These are phyloP conservation scores for Pygmarrhopalites habei DNA, from an alignment of 1,140 invertebrate genomes.

Conservation along the genomic window DNA sequence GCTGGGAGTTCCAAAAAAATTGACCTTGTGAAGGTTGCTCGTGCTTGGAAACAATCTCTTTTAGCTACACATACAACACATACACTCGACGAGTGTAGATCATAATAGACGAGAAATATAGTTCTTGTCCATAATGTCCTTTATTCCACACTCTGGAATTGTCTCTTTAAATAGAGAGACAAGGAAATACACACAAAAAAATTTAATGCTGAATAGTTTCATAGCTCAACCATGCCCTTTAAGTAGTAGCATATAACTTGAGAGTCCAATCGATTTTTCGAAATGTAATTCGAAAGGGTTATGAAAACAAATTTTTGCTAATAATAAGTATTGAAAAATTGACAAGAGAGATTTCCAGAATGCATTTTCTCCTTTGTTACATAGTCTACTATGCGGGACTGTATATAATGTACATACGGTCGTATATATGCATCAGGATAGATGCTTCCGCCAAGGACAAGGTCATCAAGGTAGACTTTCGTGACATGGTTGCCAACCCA, in stretches of 20 bases:
- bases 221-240: not conserved
- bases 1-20: slow-evolving; percentile 30
- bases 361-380: too few species aligned
- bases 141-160: not conserved
- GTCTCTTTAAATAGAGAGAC: not conserved
- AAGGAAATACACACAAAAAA: not conserved
- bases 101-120: not conserved
- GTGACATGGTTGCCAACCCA: slow-evolving; percentile 37
- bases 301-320: not conserved
- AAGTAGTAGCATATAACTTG: not conserved
- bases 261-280: not conserved
- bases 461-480: slow-evolving; percentile 37
- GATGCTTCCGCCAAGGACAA: slow-evolving; percentile 37
- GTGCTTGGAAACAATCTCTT: slow-evolving; percentile 30
- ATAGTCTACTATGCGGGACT: not conserved
- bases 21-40: slow-evolving; percentile 38
- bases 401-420: not conserved
- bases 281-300: not conserved
- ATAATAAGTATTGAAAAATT: not conserved
- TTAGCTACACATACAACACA: not conserved
- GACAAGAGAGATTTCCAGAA: not conserved
- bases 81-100: not conserved
- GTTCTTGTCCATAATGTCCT: not conserved
- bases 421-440: not conserved
- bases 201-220: not conserved